phyloP scores from a whole-genome alignment of 2,113 vertebrate genomes.

The Prinia subflava region DNA sequence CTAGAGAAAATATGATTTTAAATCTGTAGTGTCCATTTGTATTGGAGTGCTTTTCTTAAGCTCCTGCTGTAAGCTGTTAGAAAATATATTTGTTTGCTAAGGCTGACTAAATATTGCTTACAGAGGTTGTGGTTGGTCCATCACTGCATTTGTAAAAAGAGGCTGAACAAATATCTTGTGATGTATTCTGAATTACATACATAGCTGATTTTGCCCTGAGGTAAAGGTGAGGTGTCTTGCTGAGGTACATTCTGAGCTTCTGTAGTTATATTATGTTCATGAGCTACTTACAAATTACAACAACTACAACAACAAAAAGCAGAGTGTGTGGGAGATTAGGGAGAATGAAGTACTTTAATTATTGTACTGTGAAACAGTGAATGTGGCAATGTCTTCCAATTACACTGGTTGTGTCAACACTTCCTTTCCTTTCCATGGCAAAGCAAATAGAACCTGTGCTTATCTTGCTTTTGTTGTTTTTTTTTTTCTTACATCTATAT shows the following conservation, averaged over 20 bases:
- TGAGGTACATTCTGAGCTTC: background rate
- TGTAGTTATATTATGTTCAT: background rate
- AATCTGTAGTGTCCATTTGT: background rate
- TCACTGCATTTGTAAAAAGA: background rate
- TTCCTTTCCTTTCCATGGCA: background rate
- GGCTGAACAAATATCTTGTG: background rate
- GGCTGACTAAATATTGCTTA: background rate
- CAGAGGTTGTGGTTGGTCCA: background rate
- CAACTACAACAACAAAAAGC: background rate
- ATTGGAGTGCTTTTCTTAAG: background rate
- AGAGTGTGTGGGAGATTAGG: fast-evolving
- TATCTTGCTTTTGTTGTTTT: background rate
- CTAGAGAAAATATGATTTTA: background rate
- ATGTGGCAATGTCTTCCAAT: background rate
- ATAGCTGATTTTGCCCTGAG: background rate
- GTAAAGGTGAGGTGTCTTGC: background rate
- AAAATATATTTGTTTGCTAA: background rate
- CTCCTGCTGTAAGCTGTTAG: background rate
- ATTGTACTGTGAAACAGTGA: background rate
- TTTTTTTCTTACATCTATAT: background rate
- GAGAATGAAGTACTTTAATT: background rate
- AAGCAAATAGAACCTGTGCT: background rate
- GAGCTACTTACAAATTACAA: background rate
- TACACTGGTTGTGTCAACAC: background rate
- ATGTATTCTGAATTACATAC: background rate